Evolutionary conservation across 1,140 invertebrate species (phyloP).

Genomic region (Ctenoplectra terminalis): DNA sequence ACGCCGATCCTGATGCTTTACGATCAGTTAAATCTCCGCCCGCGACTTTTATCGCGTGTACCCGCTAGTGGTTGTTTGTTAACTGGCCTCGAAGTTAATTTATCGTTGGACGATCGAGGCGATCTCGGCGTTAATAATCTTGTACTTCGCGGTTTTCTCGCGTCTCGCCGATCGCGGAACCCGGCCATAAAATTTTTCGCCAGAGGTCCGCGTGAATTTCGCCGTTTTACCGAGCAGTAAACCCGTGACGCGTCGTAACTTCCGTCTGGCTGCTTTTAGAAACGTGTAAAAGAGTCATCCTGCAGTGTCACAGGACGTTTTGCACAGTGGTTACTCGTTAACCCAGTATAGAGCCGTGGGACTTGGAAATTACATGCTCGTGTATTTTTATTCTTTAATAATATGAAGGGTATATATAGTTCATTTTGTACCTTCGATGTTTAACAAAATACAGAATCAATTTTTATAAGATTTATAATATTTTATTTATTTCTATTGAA

Average conservation of each 20-base stretch:
- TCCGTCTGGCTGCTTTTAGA: not conserved
- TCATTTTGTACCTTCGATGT: no score
- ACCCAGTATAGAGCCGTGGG: no score
- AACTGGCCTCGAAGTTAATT: slow-evolving; percentile 12
- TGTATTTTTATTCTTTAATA: no score
- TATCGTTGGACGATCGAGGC: not conserved
- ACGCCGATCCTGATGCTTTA: slow-evolving; percentile 10
- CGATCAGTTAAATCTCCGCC: not conserved
- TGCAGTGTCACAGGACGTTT: no score
- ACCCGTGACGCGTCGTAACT: not conserved
- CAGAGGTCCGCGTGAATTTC: not conserved
- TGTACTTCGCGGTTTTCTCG: not conserved
- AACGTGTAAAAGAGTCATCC: no score
- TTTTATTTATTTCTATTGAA: no score
- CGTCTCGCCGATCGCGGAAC: not conserved
- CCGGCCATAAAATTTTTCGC: not conserved
- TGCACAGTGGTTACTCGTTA: no score
- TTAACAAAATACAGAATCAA: no score
- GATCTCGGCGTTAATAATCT: slow-evolving; percentile 10
- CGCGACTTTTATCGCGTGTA: slow-evolving; percentile 10
- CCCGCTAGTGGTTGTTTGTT: not conserved
- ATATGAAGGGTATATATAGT: no score
- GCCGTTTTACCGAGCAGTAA: not conserved
- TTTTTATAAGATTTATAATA: no score
- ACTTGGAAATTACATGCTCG: no score